A percentile compares a stretch with the other conserved stretches of the same genome.
phyloP scores from a whole-genome alignment of 92 coral and sea anemone genomes.

The Epizoanthus stellaris region DNA sequence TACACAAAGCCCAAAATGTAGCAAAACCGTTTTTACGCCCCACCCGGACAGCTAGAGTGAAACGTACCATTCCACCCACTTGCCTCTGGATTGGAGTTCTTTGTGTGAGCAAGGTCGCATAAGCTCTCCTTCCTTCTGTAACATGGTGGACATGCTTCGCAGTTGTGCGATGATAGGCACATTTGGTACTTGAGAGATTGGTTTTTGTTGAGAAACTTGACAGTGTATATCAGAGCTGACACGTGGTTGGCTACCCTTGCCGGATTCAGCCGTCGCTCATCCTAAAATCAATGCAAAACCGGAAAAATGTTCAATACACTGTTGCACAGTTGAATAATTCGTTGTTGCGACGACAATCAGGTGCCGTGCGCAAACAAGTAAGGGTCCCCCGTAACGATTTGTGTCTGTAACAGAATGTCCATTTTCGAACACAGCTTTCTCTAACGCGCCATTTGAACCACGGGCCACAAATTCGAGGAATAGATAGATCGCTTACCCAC shows the following conservation, averaged over 20 bases:
- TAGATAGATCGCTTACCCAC: conserved; percentile 30
- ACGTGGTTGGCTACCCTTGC: not conserved
- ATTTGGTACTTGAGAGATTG: conserved; percentile 1
- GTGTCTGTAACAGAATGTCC: not conserved
- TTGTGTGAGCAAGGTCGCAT: not conserved
- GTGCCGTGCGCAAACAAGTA: not conserved
- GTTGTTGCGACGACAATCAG: not conserved
- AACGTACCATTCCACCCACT: not conserved
- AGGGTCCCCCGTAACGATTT: not conserved
- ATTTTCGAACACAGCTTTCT: no score
- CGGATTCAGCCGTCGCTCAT: not conserved
- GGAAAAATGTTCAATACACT: not conserved
- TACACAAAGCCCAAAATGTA: not conserved
- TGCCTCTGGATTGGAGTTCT: conserved; percentile 3
- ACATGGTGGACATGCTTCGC: not conserved
- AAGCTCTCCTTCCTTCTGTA: not conserved
- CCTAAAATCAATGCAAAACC: not conserved
- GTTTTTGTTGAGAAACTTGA: not conserved
- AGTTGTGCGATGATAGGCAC: not conserved
- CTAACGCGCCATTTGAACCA: no score
- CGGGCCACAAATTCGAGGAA: not conserved
- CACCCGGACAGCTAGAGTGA: not conserved
- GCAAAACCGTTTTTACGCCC: conserved; percentile 16
- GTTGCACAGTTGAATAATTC: not conserved
- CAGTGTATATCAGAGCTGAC: not conserved